Conservation (phyloP, 2,113 vertebrate genomes). For the Plestiodon gilberti region DNA sequence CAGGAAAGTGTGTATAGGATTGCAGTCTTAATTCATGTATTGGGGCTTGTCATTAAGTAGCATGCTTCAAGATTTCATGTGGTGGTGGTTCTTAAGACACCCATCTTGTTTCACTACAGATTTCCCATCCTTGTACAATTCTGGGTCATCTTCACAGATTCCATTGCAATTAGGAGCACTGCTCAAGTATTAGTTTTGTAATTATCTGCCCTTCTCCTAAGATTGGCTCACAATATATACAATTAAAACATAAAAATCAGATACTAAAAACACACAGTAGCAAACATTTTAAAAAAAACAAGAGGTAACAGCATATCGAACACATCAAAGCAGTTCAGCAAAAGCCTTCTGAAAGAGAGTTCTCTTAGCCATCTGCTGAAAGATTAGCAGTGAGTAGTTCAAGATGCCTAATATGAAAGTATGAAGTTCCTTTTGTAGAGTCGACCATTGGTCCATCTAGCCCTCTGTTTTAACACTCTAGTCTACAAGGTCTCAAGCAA, state of each 20-base stretch:
- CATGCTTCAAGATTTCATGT: not conserved
- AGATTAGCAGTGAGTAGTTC: not conserved
- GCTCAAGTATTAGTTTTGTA: not conserved
- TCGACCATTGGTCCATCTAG: not conserved
- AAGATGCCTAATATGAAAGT: not conserved
- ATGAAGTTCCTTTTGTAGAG: not conserved
- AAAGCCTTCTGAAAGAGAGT: no score
- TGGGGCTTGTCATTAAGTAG: not conserved
- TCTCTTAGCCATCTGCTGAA: no score
- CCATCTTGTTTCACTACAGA: not conserved
- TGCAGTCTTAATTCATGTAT: not conserved
- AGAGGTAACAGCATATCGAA: no score
- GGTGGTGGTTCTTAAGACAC: not conserved
- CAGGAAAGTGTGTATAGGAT: no score
- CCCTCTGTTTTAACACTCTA: no score
- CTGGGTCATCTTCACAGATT: not conserved
- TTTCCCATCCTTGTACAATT: not conserved
- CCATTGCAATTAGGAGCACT: not conserved
- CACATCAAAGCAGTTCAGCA: no score
- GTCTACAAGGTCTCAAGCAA: no score
- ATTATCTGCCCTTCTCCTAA: no score
- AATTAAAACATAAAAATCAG: no score
- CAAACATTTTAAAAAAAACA: no score
- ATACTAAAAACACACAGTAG: no score
- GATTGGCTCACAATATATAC: no score